A percentile compares a stretch with the other conserved stretches of the same genome.
phyloP scores from a whole-genome alignment of 2,113 vertebrate genomes.

The Microcebus murinus region DNA sequence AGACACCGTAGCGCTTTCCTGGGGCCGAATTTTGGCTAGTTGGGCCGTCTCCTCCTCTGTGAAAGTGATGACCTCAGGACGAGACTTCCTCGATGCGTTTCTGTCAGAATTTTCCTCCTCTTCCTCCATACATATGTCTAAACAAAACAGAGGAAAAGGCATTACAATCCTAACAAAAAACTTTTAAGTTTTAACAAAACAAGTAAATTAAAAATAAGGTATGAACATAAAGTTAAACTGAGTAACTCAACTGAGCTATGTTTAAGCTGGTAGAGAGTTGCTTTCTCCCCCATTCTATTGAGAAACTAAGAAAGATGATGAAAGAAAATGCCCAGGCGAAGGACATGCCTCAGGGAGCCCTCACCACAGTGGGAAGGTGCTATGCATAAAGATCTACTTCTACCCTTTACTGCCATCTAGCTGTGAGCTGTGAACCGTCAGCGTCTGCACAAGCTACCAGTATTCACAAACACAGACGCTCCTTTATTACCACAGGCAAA shows the following conservation, averaged over 20 bases:
- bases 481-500: accelerated
- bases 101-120: constrained; percentile 89
- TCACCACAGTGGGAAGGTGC: accelerated
- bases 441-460: too few species aligned
- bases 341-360: accelerated
- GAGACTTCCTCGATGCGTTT: constrained; percentile 87
- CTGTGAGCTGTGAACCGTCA: accelerated
- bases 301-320: accelerated
- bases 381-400: accelerated
- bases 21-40: constrained; percentile 93
- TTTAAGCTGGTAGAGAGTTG: too few species aligned
- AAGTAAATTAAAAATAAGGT: neutral
- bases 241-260: neutral
- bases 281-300: neutral
- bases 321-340: neutral
- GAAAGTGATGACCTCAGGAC: constrained; percentile 95
- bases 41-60: constrained; percentile 97
- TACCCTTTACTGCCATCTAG: too few species aligned
- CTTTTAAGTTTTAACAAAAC: neutral
- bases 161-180: neutral
- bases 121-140: constrained; percentile 89
- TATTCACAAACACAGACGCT: neutral
- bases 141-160: neutral
- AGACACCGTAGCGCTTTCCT: constrained; percentile 94
- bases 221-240: accelerated